Conservation (phyloP, 2,888 invertebrate species). For the Phalangium opilio region DNA sequence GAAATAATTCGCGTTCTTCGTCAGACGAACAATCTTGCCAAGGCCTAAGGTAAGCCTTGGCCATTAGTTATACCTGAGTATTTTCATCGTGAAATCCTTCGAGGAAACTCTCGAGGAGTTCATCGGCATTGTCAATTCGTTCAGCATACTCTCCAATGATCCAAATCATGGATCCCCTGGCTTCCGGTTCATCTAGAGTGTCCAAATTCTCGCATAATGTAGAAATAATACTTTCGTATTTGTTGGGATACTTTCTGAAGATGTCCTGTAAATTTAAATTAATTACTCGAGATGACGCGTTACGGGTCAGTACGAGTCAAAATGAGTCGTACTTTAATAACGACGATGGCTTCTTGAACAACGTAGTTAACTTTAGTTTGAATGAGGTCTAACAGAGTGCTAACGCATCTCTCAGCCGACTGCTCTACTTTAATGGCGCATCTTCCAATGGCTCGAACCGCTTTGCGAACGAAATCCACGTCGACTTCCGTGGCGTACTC, state of each 20-base stretch:
- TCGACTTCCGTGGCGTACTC: constrained; percentile 98
- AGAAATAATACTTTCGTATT: constrained; percentile 98
- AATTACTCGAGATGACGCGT: not conserved
- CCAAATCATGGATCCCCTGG: constrained; percentile 90
- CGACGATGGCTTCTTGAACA: constrained; percentile 98
- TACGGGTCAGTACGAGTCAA: constrained; percentile 1
- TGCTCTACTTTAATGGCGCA: constrained; percentile 98
- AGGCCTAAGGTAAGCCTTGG: not conserved
- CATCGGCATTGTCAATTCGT: constrained; percentile 97
- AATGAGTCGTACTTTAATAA: constrained; percentile 53
- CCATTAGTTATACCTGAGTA: constrained; percentile 50
- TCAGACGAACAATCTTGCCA: not conserved
- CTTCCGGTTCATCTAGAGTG: constrained; percentile 96
- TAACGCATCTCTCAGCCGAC: constrained; percentile 95
- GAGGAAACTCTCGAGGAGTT: constrained; percentile 88
- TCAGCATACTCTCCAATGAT: constrained; percentile 93
- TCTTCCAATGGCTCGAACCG: constrained; percentile 92
- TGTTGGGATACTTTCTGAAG: constrained; percentile 93
- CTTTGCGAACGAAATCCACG: constrained; percentile 98
- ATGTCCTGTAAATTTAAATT: constrained; percentile 44
- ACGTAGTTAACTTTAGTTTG: constrained; percentile 99
- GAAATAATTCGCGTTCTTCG: not conserved
- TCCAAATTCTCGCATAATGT: constrained; percentile 97
- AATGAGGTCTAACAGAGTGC: constrained; percentile 89
- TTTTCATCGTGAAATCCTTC: constrained; percentile 96